These are phyloP conservation scores for Pseudomugil gertrudae DNA, from an alignment of 2,797 vertebrate genomes.

Conservation along the genomic window DNA sequence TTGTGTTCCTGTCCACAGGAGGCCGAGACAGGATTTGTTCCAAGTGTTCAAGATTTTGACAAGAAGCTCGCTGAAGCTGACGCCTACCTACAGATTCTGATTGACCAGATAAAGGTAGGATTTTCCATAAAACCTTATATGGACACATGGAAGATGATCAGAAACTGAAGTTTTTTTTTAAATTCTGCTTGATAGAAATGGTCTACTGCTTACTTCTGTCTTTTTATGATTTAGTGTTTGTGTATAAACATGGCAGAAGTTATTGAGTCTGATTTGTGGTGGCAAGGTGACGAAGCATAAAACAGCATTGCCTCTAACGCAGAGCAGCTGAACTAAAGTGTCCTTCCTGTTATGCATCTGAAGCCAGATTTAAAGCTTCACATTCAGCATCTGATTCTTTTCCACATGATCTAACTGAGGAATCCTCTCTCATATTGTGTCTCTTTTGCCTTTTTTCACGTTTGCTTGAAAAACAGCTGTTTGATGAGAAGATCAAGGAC, in stretches of 20 bases:
- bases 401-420: background rate
- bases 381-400: constrained; percentile 23
- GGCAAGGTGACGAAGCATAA: constrained; percentile 19
- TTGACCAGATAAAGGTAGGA: constrained; percentile 96
- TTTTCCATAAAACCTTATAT: background rate
- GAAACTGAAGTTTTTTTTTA: background rate
- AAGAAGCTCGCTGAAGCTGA: constrained; percentile 98
- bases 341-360: constrained; percentile 11
- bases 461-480: constrained; percentile 84
- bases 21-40: constrained; percentile 94
- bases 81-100: constrained; percentile 97
- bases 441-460: constrained; percentile 19
- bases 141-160: background rate
- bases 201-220: background rate
- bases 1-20: constrained; percentile 82
- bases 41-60: constrained; percentile 98
- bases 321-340: background rate
- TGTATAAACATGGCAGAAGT: constrained; percentile 24
- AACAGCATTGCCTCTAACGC: background rate
- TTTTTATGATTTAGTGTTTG: background rate
- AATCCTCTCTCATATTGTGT: constrained; percentile 19
- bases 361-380: constrained; percentile 4
- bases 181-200: too few species aligned
- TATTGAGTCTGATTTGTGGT: constrained; percentile 11
- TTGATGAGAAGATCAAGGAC: constrained; percentile 99